phyloP scores from a whole-genome alignment of 1,140 invertebrate genomes.

The Chelonus insularis region DNA sequence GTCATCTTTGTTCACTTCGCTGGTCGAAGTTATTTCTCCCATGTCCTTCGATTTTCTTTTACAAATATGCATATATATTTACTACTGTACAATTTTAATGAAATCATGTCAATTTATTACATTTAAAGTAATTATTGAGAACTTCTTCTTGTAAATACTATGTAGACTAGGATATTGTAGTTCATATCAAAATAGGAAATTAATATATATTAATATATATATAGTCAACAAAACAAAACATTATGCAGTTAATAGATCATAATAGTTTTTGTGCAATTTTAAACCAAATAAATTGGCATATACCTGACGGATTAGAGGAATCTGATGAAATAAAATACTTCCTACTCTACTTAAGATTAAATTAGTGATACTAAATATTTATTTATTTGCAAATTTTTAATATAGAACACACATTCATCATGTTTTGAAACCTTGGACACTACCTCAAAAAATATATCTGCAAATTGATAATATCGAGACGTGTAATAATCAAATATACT shows the following conservation, averaged over 20 bases:
- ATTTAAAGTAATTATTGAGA: neutral
- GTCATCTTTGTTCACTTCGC: slow-evolving; percentile 18
- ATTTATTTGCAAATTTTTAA: neutral
- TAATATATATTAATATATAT: no score
- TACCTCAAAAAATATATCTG: slow-evolving; percentile 2
- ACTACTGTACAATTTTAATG: neutral
- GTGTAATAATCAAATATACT: slow-evolving; percentile 3
- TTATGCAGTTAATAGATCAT: no score
- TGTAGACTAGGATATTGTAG: neutral
- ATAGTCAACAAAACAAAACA: no score
- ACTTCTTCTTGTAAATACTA: neutral
- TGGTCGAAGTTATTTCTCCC: slow-evolving; percentile 18
- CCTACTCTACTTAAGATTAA: no score
- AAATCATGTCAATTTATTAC: slow-evolving; percentile 1
- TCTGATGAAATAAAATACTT: no score
- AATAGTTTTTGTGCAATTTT: no score
- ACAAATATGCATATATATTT: neutral
- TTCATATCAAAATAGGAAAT: neutral
- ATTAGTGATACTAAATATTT: neutral
- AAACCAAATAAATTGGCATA: no score
- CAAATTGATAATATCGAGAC: neutral
- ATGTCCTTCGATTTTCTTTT: slow-evolving; percentile 1
- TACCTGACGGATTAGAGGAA: no score
- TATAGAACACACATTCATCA: neutral
- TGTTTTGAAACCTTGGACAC: neutral